Conservation (phyloP, 2,113 vertebrate species). For the Antidorcas marsupialis region DNA sequence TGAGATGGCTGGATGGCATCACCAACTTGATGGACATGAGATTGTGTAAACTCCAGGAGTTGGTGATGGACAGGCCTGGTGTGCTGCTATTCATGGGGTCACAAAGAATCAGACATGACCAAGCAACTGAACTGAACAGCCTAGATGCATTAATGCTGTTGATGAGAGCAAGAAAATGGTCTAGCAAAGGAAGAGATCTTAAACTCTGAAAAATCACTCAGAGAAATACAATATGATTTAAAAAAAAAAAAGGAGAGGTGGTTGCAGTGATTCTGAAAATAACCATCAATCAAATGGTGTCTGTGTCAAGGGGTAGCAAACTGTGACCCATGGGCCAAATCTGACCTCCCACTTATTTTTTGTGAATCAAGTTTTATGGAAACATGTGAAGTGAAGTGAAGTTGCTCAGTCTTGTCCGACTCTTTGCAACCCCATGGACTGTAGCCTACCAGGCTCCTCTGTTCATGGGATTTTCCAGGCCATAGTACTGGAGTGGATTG, state of each 20-base stretch:
- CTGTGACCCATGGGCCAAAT: neutral
- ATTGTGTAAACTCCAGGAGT: neutral
- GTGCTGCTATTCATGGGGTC: neutral
- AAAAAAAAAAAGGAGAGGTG: neutral
- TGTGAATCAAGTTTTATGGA: constrained; percentile 12
- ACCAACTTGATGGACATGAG: neutral
- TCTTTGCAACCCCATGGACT: too few species aligned
- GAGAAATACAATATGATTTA: neutral
- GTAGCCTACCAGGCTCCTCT: too few species aligned
- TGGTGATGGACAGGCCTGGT: neutral
- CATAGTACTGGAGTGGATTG: too few species aligned
- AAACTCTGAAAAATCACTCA: neutral
- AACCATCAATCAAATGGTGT: neutral
- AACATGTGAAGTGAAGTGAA: neutral
- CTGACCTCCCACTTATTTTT: neutral
- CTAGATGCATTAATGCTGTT: neutral
- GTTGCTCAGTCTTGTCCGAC: too few species aligned
- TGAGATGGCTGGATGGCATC: too few species aligned
- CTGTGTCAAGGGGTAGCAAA: neutral
- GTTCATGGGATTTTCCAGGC: too few species aligned
- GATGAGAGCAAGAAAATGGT: neutral
- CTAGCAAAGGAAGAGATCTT: neutral
- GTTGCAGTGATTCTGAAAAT: neutral
- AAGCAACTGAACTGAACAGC: neutral
- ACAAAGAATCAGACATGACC: neutral